These are phyloP conservation scores for Etheostoma perlongum DNA, from an alignment of 2,797 vertebrate species.

Conservation along the genomic window DNA sequence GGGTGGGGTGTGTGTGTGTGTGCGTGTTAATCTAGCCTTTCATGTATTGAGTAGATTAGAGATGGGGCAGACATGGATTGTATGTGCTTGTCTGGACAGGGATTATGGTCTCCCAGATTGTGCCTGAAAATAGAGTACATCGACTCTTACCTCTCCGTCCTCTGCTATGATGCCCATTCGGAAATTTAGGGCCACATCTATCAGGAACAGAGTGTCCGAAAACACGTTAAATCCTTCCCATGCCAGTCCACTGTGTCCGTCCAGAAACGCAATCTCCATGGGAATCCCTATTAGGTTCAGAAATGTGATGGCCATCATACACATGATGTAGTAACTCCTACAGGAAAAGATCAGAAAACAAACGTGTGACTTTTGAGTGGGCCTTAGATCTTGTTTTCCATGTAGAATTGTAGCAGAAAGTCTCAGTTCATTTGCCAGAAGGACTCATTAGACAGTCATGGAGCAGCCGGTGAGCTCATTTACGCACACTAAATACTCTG, in stretches of 20 bases:
- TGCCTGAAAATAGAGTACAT: constrained; percentile 68
- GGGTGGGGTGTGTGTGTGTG: not conserved
- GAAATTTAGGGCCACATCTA: constrained; percentile 87
- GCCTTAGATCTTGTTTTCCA: constrained; percentile 9
- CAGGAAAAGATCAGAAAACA: constrained; percentile 5
- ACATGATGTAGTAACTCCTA: constrained; percentile 88
- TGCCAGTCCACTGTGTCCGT: constrained; percentile 77
- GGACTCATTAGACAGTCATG: constrained; percentile 34
- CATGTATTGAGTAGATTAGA: constrained; percentile 76
- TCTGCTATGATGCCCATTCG: constrained; percentile 86
- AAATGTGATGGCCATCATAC: constrained; percentile 87
- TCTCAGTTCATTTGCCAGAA: constrained; percentile 30
- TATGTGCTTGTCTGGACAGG: constrained; percentile 54
- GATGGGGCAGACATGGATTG: constrained; percentile 69
- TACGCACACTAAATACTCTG: constrained; percentile 57
- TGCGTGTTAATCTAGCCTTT: constrained; percentile 72
- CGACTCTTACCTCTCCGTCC: constrained; percentile 82
- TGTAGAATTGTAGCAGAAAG: constrained; percentile 17
- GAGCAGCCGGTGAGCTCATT: constrained; percentile 45
- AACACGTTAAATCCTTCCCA: constrained; percentile 88
- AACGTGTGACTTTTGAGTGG: constrained; percentile 10
- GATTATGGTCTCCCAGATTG: constrained; percentile 77
- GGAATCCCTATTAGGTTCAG: constrained; percentile 87
- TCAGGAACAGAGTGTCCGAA: constrained; percentile 86
- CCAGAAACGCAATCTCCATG: constrained; percentile 87